Evolutionary conservation across 1,140 invertebrate genomes (phyloP), one percentile per base, ranked within the genome.

Genomic region (Drosophila albomicans): DNA sequence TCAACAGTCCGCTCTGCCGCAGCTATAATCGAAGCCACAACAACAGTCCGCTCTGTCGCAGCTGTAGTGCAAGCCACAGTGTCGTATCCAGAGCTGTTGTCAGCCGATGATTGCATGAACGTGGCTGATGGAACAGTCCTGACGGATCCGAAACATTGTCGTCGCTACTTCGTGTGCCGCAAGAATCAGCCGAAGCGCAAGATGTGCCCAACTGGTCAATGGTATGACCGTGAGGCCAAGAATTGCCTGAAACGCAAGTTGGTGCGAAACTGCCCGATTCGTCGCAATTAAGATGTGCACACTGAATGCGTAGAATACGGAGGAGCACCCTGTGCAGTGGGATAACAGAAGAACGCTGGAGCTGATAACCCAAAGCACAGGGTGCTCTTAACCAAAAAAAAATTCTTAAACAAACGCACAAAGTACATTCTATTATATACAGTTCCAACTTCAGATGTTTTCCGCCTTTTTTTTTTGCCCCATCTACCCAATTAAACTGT

Each of bases 141-240:
- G 1, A 48, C 75, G 7, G 75, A 86, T 15, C 15, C 15, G 3
- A 62, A 59, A 3, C 82, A 81, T 52, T 86, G 82, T 20, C 78
- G 78, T 48, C 75, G 75, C 10, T 86, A 59, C 67, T 81, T 69
- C 45, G 56, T 76, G 3, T 86, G 82, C 67, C 58, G 43, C 43
- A 61, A 73, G 8, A 80, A 69, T 45, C 62, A 45, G 16, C 20
- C 67, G 0, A 68, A 28, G 32, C 71, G 75, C n/a, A 64, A 66
- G 41, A 46, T 2, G 15, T 85, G 82, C 30, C 78, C 74, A 10
- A 13, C 0, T 15, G 82, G 82, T 0, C 46, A 66, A 10, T 86
- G 82, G 82, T 86, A 78, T 41, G 82, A 86, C 62, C 71, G 75
- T 46, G 3, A 28, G 11, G 58, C 64, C 20, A 64, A 65, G 13